A percentile compares a stretch with the other conserved stretches of the same genome.
Conservation (phyloP, 2,888 invertebrate genomes). For the Myopa tessellatipennis region DNA sequence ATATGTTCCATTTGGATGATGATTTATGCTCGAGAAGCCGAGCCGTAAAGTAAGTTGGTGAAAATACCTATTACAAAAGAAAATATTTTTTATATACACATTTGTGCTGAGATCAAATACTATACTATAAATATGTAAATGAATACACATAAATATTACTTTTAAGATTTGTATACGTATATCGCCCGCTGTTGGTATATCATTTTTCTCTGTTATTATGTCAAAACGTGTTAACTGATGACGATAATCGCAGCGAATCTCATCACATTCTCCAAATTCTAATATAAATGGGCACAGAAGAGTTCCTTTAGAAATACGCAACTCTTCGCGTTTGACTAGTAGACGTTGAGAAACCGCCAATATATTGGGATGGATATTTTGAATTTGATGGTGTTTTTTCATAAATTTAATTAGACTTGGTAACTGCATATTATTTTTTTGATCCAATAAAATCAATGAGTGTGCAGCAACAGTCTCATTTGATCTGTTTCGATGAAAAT, state of each 20-base stretch:
- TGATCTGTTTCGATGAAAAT: constrained; percentile 41
- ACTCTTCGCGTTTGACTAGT: constrained; percentile 50
- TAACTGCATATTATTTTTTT: constrained; percentile 72
- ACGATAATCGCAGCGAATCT: constrained; percentile 72
- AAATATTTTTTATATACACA: neutral
- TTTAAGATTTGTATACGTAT: constrained; percentile 50
- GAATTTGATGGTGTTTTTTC: constrained; percentile 59
- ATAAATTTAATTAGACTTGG: constrained; percentile 74
- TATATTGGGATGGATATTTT: constrained; percentile 56
- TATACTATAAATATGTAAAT: too few relatives aligned
- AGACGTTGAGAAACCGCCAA: constrained; percentile 49
- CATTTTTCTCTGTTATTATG: constrained; percentile 66
- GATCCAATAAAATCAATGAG: constrained; percentile 72
- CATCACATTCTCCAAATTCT: constrained; percentile 75
- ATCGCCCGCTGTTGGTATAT: constrained; percentile 67
- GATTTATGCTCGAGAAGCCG: constrained; percentile 69
- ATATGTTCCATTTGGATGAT: constrained; percentile 45
- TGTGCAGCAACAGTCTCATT: constrained; percentile 32
- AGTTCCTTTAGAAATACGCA: constrained; percentile 47
- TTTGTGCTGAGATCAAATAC: too few relatives aligned
- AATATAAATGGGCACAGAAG: constrained; percentile 71
- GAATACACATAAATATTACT: constrained; percentile 36
- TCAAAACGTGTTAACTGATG: constrained; percentile 74
- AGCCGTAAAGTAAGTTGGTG: constrained; percentile 75
- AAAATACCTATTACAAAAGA: constrained; percentile 53